Evolutionary conservation across 1,140 invertebrate species (phyloP).

Genomic region (Doryteuthis pealeii): DNA sequence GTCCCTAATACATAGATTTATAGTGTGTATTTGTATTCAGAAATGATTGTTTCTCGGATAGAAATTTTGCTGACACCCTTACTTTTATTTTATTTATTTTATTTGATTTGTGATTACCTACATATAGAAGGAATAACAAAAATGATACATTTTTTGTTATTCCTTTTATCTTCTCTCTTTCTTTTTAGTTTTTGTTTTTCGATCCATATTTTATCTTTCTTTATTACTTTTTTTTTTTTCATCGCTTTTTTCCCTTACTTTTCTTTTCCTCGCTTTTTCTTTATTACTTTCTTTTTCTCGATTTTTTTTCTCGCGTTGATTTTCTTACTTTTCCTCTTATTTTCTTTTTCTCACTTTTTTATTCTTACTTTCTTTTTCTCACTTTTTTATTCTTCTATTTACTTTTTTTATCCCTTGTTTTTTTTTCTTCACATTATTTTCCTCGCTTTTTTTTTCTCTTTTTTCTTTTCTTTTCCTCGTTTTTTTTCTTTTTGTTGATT

Average conservation of each 20-base stretch:
- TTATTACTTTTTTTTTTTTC: not conserved
- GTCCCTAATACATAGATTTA: too few relatives aligned
- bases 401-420: not conserved
- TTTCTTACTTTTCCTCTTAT: not conserved
- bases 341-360: not conserved
- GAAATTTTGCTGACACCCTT: too few relatives aligned
- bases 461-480: not conserved
- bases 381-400: not conserved
- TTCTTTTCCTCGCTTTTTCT: not conserved
- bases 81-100: too few relatives aligned
- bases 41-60: too few relatives aligned
- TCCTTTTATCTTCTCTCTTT: not conserved
- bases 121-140: too few relatives aligned
- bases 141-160: not conserved
- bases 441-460: not conserved
- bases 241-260: not conserved
- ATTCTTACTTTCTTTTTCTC: not conserved
- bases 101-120: too few relatives aligned
- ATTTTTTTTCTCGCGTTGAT: not conserved
- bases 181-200: not conserved
- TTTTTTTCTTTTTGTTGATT: too few relatives aligned
- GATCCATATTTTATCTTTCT: not conserved
- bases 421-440: not conserved
- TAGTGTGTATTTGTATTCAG: too few relatives aligned
- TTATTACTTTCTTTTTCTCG: not conserved